Evolutionary conservation across 2,797 vertebrate genomes (phyloP).

Genomic region (Remorina albescens): DNA sequence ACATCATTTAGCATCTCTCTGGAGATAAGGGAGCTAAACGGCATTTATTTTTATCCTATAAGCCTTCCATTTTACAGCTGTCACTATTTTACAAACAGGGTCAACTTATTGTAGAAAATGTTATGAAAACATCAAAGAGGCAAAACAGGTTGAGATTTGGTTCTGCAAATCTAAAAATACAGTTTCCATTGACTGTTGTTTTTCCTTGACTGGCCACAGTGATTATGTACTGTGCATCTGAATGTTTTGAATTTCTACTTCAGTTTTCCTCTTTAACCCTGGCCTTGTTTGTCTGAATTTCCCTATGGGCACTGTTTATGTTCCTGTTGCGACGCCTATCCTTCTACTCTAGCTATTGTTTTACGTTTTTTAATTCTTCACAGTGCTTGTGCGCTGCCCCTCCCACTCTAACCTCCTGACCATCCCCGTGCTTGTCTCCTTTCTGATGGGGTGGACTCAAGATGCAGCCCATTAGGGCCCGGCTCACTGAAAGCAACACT

Average conservation of each 20-base stretch:
- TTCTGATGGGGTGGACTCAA: slow-evolving; percentile 62
- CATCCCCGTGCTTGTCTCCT: slow-evolving; percentile 58
- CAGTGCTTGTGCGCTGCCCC: slow-evolving; percentile 38
- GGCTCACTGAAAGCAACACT: slow-evolving; percentile 73
- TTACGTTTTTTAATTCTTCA: slow-evolving; percentile 65
- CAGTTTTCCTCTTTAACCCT: not conserved
- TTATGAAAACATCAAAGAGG: slow-evolving; percentile 25
- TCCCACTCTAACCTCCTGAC: slow-evolving; percentile 41
- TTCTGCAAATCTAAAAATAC: slow-evolving; percentile 14
- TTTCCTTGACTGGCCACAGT: not conserved
- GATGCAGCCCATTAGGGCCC: slow-evolving; percentile 67
- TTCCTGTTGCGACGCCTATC: slow-evolving; percentile 37
- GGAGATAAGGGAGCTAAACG: slow-evolving; percentile 22
- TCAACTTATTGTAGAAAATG: slow-evolving; percentile 21
- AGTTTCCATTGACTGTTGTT: not conserved
- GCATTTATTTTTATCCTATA: slow-evolving; percentile 43
- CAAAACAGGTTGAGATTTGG: not conserved
- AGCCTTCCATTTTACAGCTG: slow-evolving; percentile 26
- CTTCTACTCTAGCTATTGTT: slow-evolving; percentile 55
- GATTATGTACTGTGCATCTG: not conserved
- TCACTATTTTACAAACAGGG: slow-evolving; percentile 28
- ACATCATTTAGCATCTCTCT: slow-evolving; percentile 29
- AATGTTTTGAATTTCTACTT: slow-evolving; percentile 12
- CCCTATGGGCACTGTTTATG: slow-evolving; percentile 16
- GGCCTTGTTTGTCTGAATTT: slow-evolving; percentile 15